phyloP scores from a whole-genome alignment of 2,113 vertebrate genomes.

The Apteryx owenii region DNA sequence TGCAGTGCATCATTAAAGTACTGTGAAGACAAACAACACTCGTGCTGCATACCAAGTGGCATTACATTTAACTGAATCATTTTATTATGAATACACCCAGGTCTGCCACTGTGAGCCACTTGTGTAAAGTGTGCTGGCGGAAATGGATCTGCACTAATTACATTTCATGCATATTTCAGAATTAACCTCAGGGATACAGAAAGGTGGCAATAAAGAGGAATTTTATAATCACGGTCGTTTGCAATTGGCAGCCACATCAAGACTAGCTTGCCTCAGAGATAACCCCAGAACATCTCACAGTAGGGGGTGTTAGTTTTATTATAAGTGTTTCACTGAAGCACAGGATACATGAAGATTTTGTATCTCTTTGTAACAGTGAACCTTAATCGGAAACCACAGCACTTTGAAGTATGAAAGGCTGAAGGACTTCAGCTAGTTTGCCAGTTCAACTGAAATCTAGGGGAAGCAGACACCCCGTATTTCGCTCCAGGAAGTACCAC shows the following conservation, averaged over 20 bases:
- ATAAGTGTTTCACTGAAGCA: neutral
- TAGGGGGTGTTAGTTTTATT: neutral
- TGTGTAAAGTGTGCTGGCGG: conserved; percentile 32
- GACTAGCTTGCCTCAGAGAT: neutral
- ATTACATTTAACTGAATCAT: conserved; percentile 69
- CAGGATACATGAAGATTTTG: neutral
- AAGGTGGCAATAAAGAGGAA: neutral
- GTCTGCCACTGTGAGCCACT: conserved; percentile 52
- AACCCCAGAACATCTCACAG: neutral
- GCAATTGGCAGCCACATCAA: neutral
- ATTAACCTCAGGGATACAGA: neutral
- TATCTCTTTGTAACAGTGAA: neutral
- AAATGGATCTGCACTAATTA: conserved; percentile 65
- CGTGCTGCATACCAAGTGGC: conserved; percentile 74
- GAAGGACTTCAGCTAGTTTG: neutral
- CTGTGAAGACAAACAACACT: conserved; percentile 73
- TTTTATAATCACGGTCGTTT: neutral
- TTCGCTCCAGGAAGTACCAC: neutral
- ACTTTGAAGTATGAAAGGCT: neutral
- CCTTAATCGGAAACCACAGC: neutral
- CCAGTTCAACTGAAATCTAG: neutral
- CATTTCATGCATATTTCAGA: conserved; percentile 60
- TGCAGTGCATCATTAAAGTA: conserved; percentile 64
- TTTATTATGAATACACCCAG: conserved; percentile 57
- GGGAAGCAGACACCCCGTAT: neutral